Evolutionary conservation across 2,888 invertebrate genomes (phyloP), one percentile per base, ranked within the genome.

Genomic region (Cerceris rybyensis): DNA sequence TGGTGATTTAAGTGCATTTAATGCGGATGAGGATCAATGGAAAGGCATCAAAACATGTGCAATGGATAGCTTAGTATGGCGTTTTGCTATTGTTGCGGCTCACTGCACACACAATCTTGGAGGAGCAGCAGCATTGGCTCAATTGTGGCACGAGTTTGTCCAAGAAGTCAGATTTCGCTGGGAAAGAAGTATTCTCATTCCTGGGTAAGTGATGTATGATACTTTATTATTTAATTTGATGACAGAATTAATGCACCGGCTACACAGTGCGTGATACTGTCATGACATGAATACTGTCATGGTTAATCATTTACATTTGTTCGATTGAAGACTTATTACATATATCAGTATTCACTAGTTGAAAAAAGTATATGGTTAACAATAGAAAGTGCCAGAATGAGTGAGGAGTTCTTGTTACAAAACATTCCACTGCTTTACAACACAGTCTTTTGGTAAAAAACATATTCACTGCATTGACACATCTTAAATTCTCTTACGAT

Each of bases 121-220:
- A 0, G 95, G 97, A 6, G 94, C 95, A 0, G 92, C 93, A 60
- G 96, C 96, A 64, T 94, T 98, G 69, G 97, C 97, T 0, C 98
- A 98, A 89, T 91, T 99, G 13, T 99, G 99, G 99, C 96, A 97
- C 88, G 98, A 98, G 91, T 97, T 99, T 90, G 95, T 96, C 0
- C 96, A 98, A 86, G 98, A 98, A 92, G 94, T 99, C 91, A 95
- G 98, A 79, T 96, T 96, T 89, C 94, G 98, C 42, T 98, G 98
- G 97, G 98, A 99, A 88, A 96, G 96, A 87, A 94, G 94, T 67
- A 94, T 96, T 77, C 90, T 93, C 50, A 95, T 98, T 83, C 96
- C 97, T 28, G 98, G 98, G 98, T 98, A 93, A 96, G 97, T 95
- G 61, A 42, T 63, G 70, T 28, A 61, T 1, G 68, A 75, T 75